Evolutionary conservation across 2,113 vertebrate genomes (phyloP).

Genomic region (Chionomys nivalis): DNA sequence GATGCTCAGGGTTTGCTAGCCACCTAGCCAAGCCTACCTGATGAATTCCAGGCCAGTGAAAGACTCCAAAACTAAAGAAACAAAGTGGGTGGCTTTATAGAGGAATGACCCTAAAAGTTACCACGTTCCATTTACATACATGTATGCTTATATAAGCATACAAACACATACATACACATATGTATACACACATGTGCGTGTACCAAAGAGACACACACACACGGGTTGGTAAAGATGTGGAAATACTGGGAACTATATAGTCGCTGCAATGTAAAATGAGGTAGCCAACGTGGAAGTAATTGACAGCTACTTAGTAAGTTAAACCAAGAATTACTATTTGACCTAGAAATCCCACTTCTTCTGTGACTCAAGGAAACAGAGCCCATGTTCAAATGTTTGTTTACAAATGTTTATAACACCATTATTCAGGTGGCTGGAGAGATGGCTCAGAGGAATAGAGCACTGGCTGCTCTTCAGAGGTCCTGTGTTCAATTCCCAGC

Average conservation of each 20-base stretch:
- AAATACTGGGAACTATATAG: not conserved
- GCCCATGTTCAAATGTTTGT: not conserved
- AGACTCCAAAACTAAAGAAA: not conserved
- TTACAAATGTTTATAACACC: not conserved
- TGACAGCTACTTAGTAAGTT: not conserved
- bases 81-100: not conserved
- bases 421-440: too few species aligned
- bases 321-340: not conserved
- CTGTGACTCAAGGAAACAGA: not conserved
- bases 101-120: not conserved
- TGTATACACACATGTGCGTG: not conserved
- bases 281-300: not conserved
- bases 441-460: too few species aligned
- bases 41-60: not conserved
- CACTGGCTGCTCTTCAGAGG: too few species aligned
- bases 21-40: not conserved
- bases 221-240: not conserved
- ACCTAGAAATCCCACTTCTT: not conserved
- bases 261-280: not conserved
- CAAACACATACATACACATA: not conserved
- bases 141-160: not conserved
- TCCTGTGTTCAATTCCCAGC: too few species aligned
- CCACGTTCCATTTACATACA: not conserved
- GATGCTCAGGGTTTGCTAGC: not conserved
- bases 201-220: not conserved